Conservation (phyloP, 2,797 vertebrate genomes). For the Myotis myotis region DNA sequence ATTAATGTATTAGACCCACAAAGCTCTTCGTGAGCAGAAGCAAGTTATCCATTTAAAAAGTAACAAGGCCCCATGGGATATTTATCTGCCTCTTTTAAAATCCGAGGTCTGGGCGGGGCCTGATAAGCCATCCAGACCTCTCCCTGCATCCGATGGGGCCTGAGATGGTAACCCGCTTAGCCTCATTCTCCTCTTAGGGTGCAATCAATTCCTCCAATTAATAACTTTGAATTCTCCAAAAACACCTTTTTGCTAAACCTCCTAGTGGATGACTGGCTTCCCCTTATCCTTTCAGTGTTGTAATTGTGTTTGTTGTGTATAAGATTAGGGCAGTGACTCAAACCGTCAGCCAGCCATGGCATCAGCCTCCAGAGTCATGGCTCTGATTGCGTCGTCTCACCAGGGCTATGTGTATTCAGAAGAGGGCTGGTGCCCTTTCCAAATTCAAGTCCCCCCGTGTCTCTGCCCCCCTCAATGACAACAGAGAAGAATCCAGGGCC, state of each 20-base stretch:
- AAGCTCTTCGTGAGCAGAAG: slow-evolving; percentile 58
- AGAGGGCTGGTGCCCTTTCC: background rate
- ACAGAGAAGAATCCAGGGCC: slow-evolving; percentile 34
- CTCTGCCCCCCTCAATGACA: background rate
- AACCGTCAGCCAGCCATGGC: background rate
- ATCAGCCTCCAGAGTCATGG: background rate
- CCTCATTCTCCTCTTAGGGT: background rate
- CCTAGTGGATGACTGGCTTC: background rate
- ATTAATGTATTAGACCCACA: slow-evolving; percentile 55
- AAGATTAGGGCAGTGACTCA: background rate
- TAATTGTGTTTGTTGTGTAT: slow-evolving; percentile 12
- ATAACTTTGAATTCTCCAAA: background rate
- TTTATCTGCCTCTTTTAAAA: slow-evolving; percentile 60
- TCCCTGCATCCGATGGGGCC: background rate
- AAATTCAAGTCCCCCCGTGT: background rate
- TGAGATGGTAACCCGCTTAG: background rate
- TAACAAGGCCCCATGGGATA: slow-evolving; percentile 56
- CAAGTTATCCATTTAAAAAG: slow-evolving; percentile 70
- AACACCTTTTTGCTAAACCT: background rate
- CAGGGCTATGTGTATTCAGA: background rate
- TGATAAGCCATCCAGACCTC: slow-evolving; percentile 23
- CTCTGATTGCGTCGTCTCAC: background rate
- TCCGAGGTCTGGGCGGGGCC: slow-evolving; percentile 36
- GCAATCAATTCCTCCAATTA: background rate
- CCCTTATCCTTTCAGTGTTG: background rate